Evolutionary conservation across 2,797 vertebrate genomes (phyloP).

Genomic region (Rhynchotus rufescens): DNA sequence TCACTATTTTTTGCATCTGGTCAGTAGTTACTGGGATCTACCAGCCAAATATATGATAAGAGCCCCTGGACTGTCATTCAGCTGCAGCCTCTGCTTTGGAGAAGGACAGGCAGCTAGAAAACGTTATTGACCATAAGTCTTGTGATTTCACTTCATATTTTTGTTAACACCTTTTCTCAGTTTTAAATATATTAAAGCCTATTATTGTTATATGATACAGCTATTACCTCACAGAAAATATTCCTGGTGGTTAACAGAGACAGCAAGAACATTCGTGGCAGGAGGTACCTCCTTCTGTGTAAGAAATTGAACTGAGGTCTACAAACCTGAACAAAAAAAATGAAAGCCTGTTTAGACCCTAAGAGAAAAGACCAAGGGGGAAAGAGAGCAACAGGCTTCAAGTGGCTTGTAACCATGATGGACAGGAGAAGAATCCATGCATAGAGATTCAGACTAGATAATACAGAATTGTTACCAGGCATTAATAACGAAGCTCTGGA

Average conservation of each 20-base stretch:
- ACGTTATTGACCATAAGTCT: neutral
- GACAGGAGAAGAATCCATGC: no score
- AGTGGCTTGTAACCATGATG: no score
- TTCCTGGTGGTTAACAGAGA: neutral
- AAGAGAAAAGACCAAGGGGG: no score
- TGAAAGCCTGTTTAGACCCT: no score
- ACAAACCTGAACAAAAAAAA: no score
- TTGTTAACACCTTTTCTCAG: neutral
- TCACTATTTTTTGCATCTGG: neutral
- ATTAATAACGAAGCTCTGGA: no score
- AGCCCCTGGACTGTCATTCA: neutral
- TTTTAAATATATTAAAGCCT: neutral
- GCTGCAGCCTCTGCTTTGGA: neutral
- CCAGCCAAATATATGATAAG: neutral
- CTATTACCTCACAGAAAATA: neutral
- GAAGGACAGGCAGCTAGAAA: neutral
- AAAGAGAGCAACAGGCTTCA: no score
- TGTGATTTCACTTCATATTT: neutral
- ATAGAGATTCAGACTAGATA: no score
- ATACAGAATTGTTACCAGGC: no score
- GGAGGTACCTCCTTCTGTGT: no score
- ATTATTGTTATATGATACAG: neutral
- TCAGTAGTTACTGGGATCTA: rapidly evolving
- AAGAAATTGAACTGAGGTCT: no score
- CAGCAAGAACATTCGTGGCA: neutral